Base-by-base conservation (phyloP, 1,140 invertebrate species). In the Pseudomyrmex flavicornis region DNA sequence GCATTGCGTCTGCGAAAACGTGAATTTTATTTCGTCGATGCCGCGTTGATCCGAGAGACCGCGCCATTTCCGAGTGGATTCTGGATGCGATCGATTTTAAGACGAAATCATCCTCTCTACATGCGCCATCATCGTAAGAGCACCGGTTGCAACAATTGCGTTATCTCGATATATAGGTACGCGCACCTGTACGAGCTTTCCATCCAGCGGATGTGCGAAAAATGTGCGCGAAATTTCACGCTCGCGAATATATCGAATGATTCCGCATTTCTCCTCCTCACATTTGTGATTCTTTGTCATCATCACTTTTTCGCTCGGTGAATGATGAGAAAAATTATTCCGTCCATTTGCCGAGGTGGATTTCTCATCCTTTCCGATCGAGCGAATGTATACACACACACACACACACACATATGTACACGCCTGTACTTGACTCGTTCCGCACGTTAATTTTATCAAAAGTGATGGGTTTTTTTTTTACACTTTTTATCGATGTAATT, bases 281-380 rank as follows among this genome's bases (percentile, higher is more conserved):
- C 54, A 50, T 72, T 80, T 61, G 59, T 70, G 66, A 80, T 70
- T 59, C 76, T 20, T 70, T 59, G 66, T 59, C 66, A n/a, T 44
- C 15, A 22, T 20, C 15, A 22, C 35, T 80, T 80, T 56, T 77
- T 13, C 20, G 35, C 44, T 20, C n/a, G 26, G 13, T 8, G n/a
- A 54, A 26, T 9, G 26, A 77, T 22, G 20, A 10, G 4, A 59
- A 44, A 70, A 70, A 72, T 69, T 52, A 69, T 79, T 79, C 50
- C 22, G 3, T 79, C 35, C 63, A 69, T 79, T 69, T 48, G 17
- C 65, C 1, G 52, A 70, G 15, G 48, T 52, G 52, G 2, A 15
- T n/a, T 77, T 2, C 35, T 35, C 58, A 56, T 1, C 7, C 22
- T 2, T n/a, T 58, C 50, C 13, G 13, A 26, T 17, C 13, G 7